Evolutionary conservation across 2,113 vertebrate genomes (phyloP), one percentile per base, ranked within the genome.

Genomic region (Candoia aspera): DNA sequence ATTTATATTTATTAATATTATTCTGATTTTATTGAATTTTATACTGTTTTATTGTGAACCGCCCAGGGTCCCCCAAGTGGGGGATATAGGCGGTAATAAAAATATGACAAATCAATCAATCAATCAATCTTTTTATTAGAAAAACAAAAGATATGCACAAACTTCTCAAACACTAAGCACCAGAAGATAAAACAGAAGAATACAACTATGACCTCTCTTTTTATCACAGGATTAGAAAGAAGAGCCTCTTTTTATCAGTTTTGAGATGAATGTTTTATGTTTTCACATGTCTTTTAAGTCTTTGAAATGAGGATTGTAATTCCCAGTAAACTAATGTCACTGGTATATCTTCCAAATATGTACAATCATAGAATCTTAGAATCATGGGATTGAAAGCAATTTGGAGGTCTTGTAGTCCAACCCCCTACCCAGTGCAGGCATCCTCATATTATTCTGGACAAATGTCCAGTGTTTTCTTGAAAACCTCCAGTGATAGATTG

Each of bases 221-320:
- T 90, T 84, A 85, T 42, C 23, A 85, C 83, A 85, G 90, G 42
- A 54, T 91, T 91, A 53, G 0, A 91, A 87, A 87, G 33, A 79
- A 46, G 87, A 91, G 86, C 53, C 53, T 11, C 33, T 37, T 87
- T 79, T 87, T 91, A 73, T 58, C 53, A 46, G 26, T 62, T 87
- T 73, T 68, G 84, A 68, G 24, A 21, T 79, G 21, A 64, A 68
- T 42, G n/a, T 57, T 49, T 42, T 64, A 68, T 87, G 60, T 87
- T 91, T 91, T 68, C 59, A 86, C n/a, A 55, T 4, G 17, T 6
- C 49, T 79, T 49, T 60, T 23, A 46, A 90, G 26, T 53, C 37
- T 37, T 60, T 60, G 73, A 90, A 90, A 73, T 49, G 11, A 24
- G 54, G 53, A 21, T 23, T 62, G 83, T 21, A 6, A 26, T 37